Evolutionary conservation across 2,888 invertebrate genomes (phyloP).

Genomic region (Hypena proboscidalis): DNA sequence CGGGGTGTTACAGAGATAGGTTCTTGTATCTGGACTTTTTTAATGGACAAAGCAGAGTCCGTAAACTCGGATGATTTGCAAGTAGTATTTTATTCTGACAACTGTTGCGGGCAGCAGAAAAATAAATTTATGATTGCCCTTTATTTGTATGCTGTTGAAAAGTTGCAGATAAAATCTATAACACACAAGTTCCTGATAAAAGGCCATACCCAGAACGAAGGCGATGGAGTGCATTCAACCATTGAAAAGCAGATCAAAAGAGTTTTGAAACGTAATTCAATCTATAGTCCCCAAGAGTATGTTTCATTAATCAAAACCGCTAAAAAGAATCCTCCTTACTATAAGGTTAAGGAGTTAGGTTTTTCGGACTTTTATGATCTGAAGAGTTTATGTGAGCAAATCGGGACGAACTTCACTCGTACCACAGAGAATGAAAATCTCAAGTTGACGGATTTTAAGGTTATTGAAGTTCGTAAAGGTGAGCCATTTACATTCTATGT

Average conservation of each 20-base stretch:
- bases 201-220: constrained; percentile 9
- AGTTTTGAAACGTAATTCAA: no score
- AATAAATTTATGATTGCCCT: constrained; percentile 8
- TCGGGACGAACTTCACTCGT: no score
- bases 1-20: neutral
- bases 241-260: constrained; percentile 2
- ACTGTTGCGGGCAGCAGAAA: constrained; percentile 10
- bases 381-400: no score
- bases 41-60: constrained; percentile 1
- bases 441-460: no score
- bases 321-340: neutral
- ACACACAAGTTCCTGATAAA: constrained; percentile 9
- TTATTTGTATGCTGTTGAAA: constrained; percentile 10
- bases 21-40: neutral
- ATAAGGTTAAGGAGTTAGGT: neutral
- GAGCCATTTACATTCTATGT: constrained; percentile 12
- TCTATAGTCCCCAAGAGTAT: no score
- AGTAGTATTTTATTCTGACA: constrained; percentile 1
- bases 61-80: constrained; percentile 1
- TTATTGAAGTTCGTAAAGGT: neutral
- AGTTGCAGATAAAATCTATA: constrained; percentile 7
- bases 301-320: neutral
- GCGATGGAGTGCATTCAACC: constrained; percentile 4
- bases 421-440: no score
- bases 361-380: neutral